phyloP scores from a whole-genome alignment of 1,140 invertebrate species.

The Propsilocerus akamusi region DNA sequence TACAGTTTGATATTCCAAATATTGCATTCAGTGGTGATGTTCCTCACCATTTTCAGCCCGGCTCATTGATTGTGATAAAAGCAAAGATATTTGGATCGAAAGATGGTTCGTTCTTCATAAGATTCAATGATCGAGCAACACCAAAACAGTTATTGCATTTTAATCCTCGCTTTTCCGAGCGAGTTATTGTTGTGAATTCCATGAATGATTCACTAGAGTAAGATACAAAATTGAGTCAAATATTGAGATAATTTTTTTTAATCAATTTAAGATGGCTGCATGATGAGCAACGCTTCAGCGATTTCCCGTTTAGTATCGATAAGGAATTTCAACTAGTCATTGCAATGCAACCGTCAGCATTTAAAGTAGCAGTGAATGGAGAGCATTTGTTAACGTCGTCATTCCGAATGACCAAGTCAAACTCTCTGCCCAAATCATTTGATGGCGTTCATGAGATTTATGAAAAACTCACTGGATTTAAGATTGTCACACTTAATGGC shows the following conservation, averaged over 20 bases:
- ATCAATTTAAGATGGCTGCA: background rate
- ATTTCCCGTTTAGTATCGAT: background rate
- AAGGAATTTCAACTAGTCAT: background rate
- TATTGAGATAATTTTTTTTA: background rate
- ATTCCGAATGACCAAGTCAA: background rate
- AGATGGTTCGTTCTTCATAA: background rate
- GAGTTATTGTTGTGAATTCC: background rate
- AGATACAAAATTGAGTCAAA: background rate
- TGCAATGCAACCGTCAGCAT: background rate
- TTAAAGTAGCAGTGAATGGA: background rate
- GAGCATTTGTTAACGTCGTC: background rate
- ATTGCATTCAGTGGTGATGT: background rate
- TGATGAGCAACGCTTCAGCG: background rate
- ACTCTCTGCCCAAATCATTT: background rate
- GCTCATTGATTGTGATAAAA: background rate
- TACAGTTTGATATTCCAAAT: background rate
- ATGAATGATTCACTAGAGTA: background rate
- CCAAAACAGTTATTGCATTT: background rate
- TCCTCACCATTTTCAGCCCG: background rate
- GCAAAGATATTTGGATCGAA: background rate
- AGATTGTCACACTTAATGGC: background rate
- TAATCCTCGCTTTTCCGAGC: background rate
- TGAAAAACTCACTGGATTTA: background rate
- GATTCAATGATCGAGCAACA: background rate
- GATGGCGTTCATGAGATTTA: background rate